Conservation (phyloP, 1,140 invertebrate species). For the Leptopilina clavipes region DNA sequence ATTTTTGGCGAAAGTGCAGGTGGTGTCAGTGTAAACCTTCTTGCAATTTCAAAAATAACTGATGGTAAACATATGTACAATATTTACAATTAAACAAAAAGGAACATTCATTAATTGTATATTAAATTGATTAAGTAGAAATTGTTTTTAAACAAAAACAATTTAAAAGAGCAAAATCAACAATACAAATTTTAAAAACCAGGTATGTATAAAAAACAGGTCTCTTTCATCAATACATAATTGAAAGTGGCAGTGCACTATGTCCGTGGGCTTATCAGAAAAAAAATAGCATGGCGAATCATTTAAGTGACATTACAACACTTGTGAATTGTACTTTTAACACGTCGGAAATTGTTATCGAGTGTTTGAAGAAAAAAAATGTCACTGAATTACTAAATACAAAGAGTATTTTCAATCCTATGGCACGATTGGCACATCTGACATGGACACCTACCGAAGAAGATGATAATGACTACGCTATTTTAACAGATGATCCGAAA, state of each 20-base stretch:
- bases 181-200: too few species aligned
- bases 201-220: not conserved
- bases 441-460: slow-evolving; percentile 1
- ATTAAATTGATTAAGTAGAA: too few species aligned
- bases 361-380: not conserved
- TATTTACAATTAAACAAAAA: too few species aligned
- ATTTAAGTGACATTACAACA: not conserved
- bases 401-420: not conserved
- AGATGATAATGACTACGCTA: not conserved
- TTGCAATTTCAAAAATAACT: not conserved
- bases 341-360: not conserved
- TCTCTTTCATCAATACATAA: slow-evolving; percentile 7
- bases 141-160: too few species aligned
- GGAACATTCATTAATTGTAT: too few species aligned
- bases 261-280: slow-evolving; percentile 18
- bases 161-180: not conserved
- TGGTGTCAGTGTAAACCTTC: not conserved
- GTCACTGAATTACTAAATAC: not conserved
- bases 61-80: not conserved
- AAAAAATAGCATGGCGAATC: not conserved
- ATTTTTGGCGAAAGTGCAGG: slow-evolving; percentile 66
- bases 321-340: not conserved
- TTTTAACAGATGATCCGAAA: not conserved
- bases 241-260: not conserved
- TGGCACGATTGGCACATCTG: not conserved